Evolutionary conservation across 2,797 vertebrate genomes (phyloP), one percentile per base, ranked within the genome.

Genomic region (Pseudochaenichthys georgianus): DNA sequence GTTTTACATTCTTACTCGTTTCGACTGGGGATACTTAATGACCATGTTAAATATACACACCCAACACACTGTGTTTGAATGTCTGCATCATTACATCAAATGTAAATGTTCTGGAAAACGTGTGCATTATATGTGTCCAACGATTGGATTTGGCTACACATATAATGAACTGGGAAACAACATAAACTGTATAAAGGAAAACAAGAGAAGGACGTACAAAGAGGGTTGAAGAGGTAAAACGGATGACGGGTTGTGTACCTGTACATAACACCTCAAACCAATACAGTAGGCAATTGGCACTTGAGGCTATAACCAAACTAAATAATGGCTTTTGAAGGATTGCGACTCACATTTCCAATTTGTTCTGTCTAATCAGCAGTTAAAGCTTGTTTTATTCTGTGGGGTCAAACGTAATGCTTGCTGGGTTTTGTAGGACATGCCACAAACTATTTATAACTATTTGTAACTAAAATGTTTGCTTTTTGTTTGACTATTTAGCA

Each of bases 81-180:
- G 23, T 23, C 51, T 61, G 31, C 45, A n/a, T 66, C 13, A 66
- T 70, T 47, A 68, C 15, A 42, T 46, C 17, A 54, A 16, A 54
- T 3, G 0, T 53, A 61, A 51, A 78, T 38, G 11, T 70, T 53
- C 15, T 47, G 13, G 13, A 64, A 52, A 64, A 51, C 0, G 23
- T 70, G 10, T 28, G 15, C 41, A 47, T 64, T 16, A 17, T 57
- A 28, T 38, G 34, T 9, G 34, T 38, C 34, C 34, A 38, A 38
- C 8, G 34, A 38, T 38, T 38, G 8, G 34, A 38, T 38, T 38
- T 38, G 34, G 34, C 34, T 38, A 38, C 19, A 53, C 23, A 60
- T 46, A 64, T 38, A 13, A 1, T 42, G 13, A 54, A 3, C 19
- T 45, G 62, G 9, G 13, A 59, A 45, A 38, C 34, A 38, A 38